phyloP scores from a whole-genome alignment of 1,140 invertebrate species.

The Fopius arisanus region DNA sequence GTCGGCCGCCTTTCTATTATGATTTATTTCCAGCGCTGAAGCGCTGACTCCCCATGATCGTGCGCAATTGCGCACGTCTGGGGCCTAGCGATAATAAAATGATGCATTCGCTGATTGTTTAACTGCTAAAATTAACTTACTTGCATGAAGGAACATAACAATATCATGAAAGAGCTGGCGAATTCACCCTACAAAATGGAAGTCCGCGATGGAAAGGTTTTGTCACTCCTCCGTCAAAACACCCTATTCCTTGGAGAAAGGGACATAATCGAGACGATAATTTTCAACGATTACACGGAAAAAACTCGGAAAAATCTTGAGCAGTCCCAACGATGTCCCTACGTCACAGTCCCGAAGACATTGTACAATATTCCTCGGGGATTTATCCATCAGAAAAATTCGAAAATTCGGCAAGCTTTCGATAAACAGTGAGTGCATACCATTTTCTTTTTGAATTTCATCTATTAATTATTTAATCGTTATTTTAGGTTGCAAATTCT shows the following conservation, averaged over 20 bases:
- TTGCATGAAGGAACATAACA: not conserved
- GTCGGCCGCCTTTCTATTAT: no score
- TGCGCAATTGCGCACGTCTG: not conserved
- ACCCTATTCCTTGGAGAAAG: not conserved
- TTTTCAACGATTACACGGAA: not conserved
- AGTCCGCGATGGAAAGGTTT: not conserved
- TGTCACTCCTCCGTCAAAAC: not conserved
- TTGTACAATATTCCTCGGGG: not conserved
- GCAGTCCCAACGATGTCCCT: not conserved
- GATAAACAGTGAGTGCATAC: not conserved
- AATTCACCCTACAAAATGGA: not conserved
- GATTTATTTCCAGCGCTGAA: no score
- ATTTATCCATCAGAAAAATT: not conserved
- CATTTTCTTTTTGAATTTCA: not conserved
- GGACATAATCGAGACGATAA: not conserved
- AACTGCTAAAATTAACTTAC: not conserved
- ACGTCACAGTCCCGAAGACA: not conserved
- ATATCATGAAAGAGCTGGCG: not conserved
- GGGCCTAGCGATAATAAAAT: not conserved
- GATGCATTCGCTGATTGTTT: not conserved
- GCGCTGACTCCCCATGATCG: no score
- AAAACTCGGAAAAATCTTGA: not conserved
- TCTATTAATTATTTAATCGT: not conserved
- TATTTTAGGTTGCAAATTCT: constrained; percentile 69
- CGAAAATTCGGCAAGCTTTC: not conserved